Base-by-base conservation (phyloP, 2,113 vertebrate genomes). In the Sebastes schlegelii region DNA sequence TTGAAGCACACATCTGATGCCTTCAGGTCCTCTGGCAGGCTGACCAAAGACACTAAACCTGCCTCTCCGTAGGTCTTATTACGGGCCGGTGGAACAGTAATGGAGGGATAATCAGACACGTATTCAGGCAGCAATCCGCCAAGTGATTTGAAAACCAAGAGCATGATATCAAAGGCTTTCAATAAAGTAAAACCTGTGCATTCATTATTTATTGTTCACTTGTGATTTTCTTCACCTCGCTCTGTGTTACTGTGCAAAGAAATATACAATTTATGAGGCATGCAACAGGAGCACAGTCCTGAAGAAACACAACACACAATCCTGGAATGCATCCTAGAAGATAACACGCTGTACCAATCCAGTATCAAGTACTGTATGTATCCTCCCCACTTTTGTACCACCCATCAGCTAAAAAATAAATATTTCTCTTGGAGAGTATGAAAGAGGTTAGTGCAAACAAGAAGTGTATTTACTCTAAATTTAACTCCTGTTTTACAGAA, bases 1-100 rank as follows among this genome's bases (percentile, higher is more conserved):
- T 62, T 81, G 34, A 34, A 34, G 34, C 54, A 84, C 62, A 84
- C 19, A 72, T 84, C 49, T 66, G 58, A 85, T 77, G 75, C 75
- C 79, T 66, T 73, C 51, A 40, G 66, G 72, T 77, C 19, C 42
- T 87, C 52, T 70, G 34, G 45, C 51, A 16, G 48, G 16, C n/a
- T 71, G 65, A 68, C 77, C 68, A 74, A 77, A 75, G 52, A 78
- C 34, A 66, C 52, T 45, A 55, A 69, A 82, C 43, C 79, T 69
- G 72, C 79, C 67, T 68, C 79, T 79, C 66, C 10, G 5, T 34
- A 48, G 69, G 69, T 65, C 48, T 77, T 19, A 69, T 77, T 19
- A 69, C 40, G 51, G 58, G 26, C 40, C 21, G 49, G 21, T 10
- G 51, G 26, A 48, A 54, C 16, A 69, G 62, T 66, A 78, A 75